Evolutionary conservation across 2,113 vertebrate species (phyloP).

Genomic region (Pyxicephalus adspersus): DNA sequence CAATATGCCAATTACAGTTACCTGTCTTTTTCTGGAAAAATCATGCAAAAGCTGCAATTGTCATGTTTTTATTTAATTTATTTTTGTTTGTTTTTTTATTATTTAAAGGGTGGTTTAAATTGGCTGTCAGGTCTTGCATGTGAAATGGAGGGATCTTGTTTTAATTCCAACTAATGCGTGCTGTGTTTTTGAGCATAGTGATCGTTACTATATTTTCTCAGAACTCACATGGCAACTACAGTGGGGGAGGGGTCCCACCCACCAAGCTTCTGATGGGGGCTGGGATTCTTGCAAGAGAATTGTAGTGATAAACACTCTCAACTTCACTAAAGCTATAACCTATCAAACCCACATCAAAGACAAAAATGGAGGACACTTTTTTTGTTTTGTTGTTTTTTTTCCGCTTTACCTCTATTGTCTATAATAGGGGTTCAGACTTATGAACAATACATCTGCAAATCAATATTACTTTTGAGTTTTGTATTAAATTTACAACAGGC

Average conservation of each 20-base stretch:
- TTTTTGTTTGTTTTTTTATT: no score
- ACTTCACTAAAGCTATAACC: neutral
- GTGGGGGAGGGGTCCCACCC: conserved; percentile 41
- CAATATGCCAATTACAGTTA: neutral
- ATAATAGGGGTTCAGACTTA: neutral
- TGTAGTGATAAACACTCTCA: conserved; percentile 32
- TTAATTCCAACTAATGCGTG: conserved; percentile 21
- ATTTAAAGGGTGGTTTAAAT: neutral
- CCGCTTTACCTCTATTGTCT: neutral
- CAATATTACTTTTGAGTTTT: no score
- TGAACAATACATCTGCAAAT: no score
- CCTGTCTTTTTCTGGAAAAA: neutral
- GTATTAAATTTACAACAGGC: no score
- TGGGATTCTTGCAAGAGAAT: conserved; percentile 49
- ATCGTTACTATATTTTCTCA: conserved; percentile 63
- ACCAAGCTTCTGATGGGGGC: conserved; percentile 50
- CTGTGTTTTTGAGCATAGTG: conserved; percentile 46
- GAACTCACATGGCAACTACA: conserved; percentile 56
- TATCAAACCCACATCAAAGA: conserved; percentile 14
- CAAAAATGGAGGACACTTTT: conserved; percentile 1
- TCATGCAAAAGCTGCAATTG: neutral
- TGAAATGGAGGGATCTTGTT: conserved; percentile 8
- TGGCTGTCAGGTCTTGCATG: neutral
- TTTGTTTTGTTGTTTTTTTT: no score
- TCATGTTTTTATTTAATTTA: neutral